phyloP scores from a whole-genome alignment of 2,888 invertebrate species.

The Eulithis prunata region DNA sequence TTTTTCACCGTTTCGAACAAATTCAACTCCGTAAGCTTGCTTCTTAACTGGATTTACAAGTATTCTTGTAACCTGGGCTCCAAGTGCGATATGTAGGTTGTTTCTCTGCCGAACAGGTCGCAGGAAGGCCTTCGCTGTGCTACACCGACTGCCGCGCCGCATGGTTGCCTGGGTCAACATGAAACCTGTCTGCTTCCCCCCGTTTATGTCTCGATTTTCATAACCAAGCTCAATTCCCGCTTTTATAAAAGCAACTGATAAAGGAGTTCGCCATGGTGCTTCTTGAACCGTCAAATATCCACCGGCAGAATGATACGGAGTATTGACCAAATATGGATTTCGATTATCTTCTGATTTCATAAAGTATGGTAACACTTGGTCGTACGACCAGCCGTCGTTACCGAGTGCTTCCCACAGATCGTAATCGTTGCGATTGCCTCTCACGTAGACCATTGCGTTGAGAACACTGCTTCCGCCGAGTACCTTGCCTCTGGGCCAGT shows the following conservation, averaged over 20 bases:
- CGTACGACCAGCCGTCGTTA: slow-evolving; percentile 94
- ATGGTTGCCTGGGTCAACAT: slow-evolving; percentile 95
- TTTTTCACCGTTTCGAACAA: slow-evolving; percentile 86
- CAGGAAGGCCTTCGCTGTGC: slow-evolving; percentile 94
- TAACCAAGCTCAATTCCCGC: slow-evolving; percentile 93
- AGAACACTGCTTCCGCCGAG: slow-evolving; percentile 94
- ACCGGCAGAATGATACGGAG: slow-evolving; percentile 90
- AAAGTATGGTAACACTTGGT: slow-evolving; percentile 92
- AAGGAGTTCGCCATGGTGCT: slow-evolving; percentile 92
- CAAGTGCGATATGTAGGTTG: slow-evolving; percentile 92
- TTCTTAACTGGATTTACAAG: slow-evolving; percentile 87
- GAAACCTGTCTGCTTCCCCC: slow-evolving; percentile 92
- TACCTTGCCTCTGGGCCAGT: slow-evolving; percentile 96
- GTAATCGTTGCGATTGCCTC: slow-evolving; percentile 94
- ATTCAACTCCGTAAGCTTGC: slow-evolving; percentile 91
- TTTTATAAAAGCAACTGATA: slow-evolving; percentile 92
- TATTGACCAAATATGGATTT: slow-evolving; percentile 91
- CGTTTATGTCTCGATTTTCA: slow-evolving; percentile 91
- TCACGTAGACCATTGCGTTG: slow-evolving; percentile 96
- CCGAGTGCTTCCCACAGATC: slow-evolving; percentile 93
- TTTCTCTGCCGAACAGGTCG: slow-evolving; percentile 90
- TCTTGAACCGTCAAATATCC: slow-evolving; percentile 94
- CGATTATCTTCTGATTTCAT: slow-evolving; percentile 94
- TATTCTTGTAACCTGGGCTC: slow-evolving; percentile 90
- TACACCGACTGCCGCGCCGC: slow-evolving; percentile 92